Conservation (phyloP, 2,113 vertebrate genomes). For the Myrmophylax atrothorax region DNA sequence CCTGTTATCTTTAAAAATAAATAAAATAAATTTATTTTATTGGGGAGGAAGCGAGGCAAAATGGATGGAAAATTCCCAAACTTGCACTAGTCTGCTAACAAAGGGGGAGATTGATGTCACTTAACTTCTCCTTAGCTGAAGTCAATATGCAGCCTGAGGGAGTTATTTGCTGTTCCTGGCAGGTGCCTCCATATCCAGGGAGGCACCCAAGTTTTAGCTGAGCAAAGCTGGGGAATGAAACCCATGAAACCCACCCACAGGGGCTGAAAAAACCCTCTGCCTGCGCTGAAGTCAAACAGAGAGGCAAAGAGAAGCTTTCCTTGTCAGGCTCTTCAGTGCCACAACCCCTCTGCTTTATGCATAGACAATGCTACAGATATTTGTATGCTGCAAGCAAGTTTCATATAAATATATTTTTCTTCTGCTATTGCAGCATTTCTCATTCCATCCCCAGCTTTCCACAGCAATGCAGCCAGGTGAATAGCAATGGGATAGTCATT, state of each 20-base stretch:
- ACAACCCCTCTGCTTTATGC: background rate
- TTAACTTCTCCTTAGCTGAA: slow-evolving; percentile 39
- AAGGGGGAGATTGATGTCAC: slow-evolving; percentile 12
- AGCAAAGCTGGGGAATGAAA: background rate
- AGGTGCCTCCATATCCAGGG: slow-evolving; percentile 7
- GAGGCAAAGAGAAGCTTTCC: background rate
- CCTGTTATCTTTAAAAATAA: background rate
- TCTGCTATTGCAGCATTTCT: background rate
- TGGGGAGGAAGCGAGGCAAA: background rate
- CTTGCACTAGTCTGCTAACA: slow-evolving; percentile 22
- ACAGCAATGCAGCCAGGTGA: background rate
- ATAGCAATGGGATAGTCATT: background rate
- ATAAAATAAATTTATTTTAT: background rate
- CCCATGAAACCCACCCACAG: background rate
- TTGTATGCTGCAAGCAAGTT: background rate
- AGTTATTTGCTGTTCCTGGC: slow-evolving; percentile 34
- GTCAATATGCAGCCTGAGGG: slow-evolving; percentile 20
- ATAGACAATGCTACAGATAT: background rate
- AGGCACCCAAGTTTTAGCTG: background rate
- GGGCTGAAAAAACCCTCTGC: background rate
- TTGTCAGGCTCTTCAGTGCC: background rate
- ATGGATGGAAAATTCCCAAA: slow-evolving; percentile 13
- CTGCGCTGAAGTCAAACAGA: background rate
- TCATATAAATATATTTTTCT: background rate
- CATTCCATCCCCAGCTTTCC: background rate